Percentiles rank a stretch among this genome's conserved stretches.
These are phyloP conservation scores for Lepeophtheirus nordmannii DNA, from an alignment of 2,888 invertebrate species.

Conservation along the genomic window DNA sequence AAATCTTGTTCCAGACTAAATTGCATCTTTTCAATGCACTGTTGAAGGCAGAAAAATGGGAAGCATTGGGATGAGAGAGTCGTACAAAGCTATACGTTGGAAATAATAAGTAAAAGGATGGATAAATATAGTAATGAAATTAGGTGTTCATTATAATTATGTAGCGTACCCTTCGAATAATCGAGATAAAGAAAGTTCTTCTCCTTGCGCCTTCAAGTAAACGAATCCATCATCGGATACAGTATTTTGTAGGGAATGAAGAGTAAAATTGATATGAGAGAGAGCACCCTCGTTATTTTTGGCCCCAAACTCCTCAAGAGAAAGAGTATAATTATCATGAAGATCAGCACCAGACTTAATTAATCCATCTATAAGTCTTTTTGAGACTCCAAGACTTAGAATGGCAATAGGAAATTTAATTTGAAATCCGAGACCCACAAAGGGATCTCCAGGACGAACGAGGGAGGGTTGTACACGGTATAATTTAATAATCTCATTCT, in stretches of 20 bases:
- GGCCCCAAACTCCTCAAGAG: not conserved
- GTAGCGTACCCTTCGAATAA: not conserved
- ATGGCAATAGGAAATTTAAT: constrained; percentile 11
- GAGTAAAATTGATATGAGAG: not conserved
- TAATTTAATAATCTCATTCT: not conserved
- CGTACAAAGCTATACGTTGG: too few relatives aligned
- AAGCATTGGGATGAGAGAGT: too few relatives aligned
- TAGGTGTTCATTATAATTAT: not conserved
- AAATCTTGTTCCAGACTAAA: constrained; percentile 12
- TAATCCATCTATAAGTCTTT: not conserved
- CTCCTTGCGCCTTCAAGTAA: not conserved
- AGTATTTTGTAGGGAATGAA: not conserved
- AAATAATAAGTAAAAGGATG: not conserved
- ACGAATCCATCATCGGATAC: not conserved
- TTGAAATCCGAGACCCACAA: constrained; percentile 5
- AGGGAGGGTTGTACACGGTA: constrained; percentile 10
- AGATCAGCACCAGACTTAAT: constrained; percentile 5
- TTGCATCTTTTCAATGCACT: not conserved
- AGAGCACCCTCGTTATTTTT: not conserved
- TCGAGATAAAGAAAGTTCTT: not conserved
- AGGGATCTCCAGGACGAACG: constrained; percentile 1
- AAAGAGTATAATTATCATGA: not conserved
- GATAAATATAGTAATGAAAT: not conserved
- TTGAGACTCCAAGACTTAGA: not conserved
- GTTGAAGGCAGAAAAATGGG: not conserved